Evolutionary conservation across 2,113 vertebrate genomes (phyloP).

Genomic region (Aplodontia rufa): DNA sequence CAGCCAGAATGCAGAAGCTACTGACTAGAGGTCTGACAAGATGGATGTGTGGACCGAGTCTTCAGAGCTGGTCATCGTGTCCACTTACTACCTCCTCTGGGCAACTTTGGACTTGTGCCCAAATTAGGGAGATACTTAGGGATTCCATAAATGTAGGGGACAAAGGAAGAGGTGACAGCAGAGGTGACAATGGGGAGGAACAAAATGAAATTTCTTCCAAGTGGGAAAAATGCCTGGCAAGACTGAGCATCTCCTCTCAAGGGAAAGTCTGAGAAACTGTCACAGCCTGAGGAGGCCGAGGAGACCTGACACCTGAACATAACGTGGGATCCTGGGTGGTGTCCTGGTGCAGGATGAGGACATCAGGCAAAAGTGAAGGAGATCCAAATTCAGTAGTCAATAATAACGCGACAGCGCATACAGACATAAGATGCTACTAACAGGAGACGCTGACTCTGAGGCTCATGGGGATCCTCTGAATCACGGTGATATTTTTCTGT

Average conservation of each 20-base stretch:
- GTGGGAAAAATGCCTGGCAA: neutral
- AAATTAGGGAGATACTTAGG: neutral
- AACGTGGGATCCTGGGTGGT: accelerated
- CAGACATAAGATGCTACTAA: neutral
- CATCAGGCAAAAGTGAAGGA: neutral
- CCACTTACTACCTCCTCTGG: neutral
- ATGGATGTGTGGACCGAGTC: accelerated
- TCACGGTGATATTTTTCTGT: neutral
- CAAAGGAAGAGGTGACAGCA: neutral
- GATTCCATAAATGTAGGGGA: neutral
- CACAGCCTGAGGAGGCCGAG: neutral
- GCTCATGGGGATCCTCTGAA: neutral
- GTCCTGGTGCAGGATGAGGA: neutral
- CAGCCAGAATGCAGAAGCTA: neutral
- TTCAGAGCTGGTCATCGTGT: neutral
- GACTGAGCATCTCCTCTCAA: neutral
- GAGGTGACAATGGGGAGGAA: neutral
- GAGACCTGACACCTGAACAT: accelerated
- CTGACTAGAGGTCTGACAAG: neutral
- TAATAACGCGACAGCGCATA: accelerated
- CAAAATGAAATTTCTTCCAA: neutral
- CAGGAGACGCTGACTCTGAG: neutral
- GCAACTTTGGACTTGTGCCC: accelerated
- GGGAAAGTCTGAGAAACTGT: neutral
- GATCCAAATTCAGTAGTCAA: too few species aligned